Base-by-base conservation (phyloP, 2,113 vertebrate species). In the Neomonachus schauinslandi region DNA sequence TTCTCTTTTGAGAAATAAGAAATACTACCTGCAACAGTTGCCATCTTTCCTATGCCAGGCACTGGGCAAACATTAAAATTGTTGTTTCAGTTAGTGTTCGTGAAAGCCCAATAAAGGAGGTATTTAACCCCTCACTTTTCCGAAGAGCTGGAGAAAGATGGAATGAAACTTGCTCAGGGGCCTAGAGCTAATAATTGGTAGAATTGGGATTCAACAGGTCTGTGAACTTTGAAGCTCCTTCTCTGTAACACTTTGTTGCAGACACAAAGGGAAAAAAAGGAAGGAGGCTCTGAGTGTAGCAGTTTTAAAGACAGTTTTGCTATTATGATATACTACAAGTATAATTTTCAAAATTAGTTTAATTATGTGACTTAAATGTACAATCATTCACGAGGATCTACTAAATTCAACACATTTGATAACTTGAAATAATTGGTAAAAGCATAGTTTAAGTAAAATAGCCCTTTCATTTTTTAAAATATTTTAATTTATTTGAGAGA, bases 311-410 rank as follows among this genome's bases (percentile, higher is more conserved):
- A 83, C 13, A 2, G 26, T 67, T 74, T 72, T 86, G 33, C n/a
- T 63, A 0, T 63, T 15, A 7, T 49, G 31, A n/a, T 79, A n/a
- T 26, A 24, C 28, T 15, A 67, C 26, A 39, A 33, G 31, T 85
- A 57, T 53, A 7, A 61, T 59, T 92, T 72, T 79, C 46, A 83
- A 86, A 79, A 89, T 82, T 59, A 92, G 31, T 84, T 85, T 87
- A 76, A 71, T 79, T 59, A 12, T 63, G 8, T 71, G 12, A 36
- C 49, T 79, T 92, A 74, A 55, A 61, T 96, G 55, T 81, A 14
- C 5, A 76, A 31, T 67, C 74, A 59, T 76, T 89, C 53, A 86
- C 59, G 57, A 81, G 28, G 59, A 55, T 72, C 39, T 82, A 53
- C 81, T 39, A 93, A 92, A 87, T 18, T 9, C 2, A 93, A 61